Conservation (phyloP, 2,888 invertebrate species). For the Diarsia rubi region DNA sequence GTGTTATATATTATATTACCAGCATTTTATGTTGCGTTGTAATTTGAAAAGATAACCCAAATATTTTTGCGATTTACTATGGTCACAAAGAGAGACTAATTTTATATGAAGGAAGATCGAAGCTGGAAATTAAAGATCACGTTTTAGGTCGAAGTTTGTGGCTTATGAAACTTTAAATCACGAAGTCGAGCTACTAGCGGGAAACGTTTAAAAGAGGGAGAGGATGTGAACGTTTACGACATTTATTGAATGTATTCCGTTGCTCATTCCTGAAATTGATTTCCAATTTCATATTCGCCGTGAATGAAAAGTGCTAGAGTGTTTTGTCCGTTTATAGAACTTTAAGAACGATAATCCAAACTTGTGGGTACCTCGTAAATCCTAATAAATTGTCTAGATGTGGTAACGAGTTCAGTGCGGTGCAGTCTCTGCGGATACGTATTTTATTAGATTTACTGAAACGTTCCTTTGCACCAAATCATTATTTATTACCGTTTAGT, state of each 20-base stretch:
- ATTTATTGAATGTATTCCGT: slow-evolving; percentile 58
- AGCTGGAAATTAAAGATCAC: slow-evolving; percentile 48
- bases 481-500: slow-evolving; percentile 75
- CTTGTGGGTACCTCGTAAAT: slow-evolving; percentile 74
- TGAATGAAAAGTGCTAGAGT: slow-evolving; percentile 60
- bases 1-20: background rate
- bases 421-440: slow-evolving; percentile 79
- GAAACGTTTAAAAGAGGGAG: slow-evolving; percentile 56
- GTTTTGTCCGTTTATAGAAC: slow-evolving; percentile 65
- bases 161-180: slow-evolving; percentile 60
- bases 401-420: slow-evolving; percentile 74
- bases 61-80: slow-evolving; percentile 15
- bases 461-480: slow-evolving; percentile 75
- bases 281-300: slow-evolving; percentile 60
- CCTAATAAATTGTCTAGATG: slow-evolving; percentile 82
- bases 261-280: slow-evolving; percentile 54
- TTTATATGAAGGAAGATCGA: slow-evolving; percentile 42
- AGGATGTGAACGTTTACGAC: slow-evolving; percentile 56
- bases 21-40: background rate
- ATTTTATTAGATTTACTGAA: slow-evolving; percentile 80
- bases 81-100: slow-evolving; percentile 20
- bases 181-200: slow-evolving; percentile 54
- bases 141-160: slow-evolving; percentile 54
- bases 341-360: slow-evolving; percentile 73
- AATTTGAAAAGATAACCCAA: background rate